phyloP scores from a whole-genome alignment of 2,113 vertebrate genomes.

The Gobius niger region DNA sequence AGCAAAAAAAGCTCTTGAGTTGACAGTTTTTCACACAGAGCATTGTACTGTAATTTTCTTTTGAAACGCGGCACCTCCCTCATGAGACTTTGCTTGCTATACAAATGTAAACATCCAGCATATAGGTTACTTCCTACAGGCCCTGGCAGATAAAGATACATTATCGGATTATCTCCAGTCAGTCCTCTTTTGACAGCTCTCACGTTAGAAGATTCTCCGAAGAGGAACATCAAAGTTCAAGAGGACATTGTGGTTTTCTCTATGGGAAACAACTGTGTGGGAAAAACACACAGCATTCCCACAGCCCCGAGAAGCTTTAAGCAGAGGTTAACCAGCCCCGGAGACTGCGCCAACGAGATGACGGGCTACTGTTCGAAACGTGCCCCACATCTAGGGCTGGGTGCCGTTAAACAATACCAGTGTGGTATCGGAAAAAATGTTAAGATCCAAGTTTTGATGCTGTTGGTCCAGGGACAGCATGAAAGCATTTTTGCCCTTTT shows the following conservation, averaged over 20 bases:
- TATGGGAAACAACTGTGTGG: conserved; percentile 20
- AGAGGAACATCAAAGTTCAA: conserved; percentile 68
- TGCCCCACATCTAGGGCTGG: conserved; percentile 3
- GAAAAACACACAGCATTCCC: conserved; percentile 62
- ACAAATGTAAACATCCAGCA: conserved; percentile 8
- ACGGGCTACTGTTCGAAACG: conserved; percentile 25
- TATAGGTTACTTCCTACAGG: conserved; percentile 23
- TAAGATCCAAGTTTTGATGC: no score
- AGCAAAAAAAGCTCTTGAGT: neutral
- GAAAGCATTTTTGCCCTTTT: no score
- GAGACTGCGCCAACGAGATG: conserved; percentile 42
- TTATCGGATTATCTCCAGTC: conserved; percentile 46
- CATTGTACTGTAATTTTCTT: conserved; percentile 1
- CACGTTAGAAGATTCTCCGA: conserved; percentile 23
- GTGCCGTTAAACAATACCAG: no score
- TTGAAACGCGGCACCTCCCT: conserved; percentile 13
- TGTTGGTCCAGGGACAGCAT: no score
- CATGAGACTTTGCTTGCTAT: conserved; percentile 14
- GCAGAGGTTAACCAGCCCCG: conserved; percentile 55
- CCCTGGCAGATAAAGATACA: conserved; percentile 23
- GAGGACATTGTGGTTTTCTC: conserved; percentile 30
- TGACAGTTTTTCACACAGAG: neutral
- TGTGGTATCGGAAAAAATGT: no score
- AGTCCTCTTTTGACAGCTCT: conserved; percentile 40
- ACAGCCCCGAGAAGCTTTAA: conserved; percentile 48